A percentile compares a stretch with the other conserved stretches of the same genome.
Evolutionary conservation across 2,113 vertebrate species (phyloP).

Genomic region (Psephotus haematonotus): DNA sequence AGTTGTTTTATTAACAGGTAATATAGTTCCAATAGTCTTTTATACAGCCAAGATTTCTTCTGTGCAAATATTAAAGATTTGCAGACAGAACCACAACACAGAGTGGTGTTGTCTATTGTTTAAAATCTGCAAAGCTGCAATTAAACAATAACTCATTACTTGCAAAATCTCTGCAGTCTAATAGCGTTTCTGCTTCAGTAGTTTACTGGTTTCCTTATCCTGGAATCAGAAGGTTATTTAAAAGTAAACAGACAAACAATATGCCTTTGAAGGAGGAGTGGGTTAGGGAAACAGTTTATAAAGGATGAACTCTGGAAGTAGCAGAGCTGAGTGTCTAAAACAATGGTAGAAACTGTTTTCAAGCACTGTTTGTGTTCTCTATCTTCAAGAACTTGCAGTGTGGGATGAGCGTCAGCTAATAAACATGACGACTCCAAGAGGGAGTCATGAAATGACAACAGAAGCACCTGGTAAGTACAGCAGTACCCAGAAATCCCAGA

Average conservation of each 20-base stretch:
- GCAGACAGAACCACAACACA: neutral
- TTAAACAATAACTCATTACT: neutral
- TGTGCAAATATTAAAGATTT: neutral
- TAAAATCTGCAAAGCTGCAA: neutral
- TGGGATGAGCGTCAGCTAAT: conserved; percentile 22
- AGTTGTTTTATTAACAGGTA: neutral
- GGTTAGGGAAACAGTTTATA: conserved; percentile 33
- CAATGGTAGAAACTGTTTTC: conserved; percentile 42
- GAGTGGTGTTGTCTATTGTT: neutral
- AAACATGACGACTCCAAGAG: conserved; percentile 37
- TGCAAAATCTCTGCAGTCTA: neutral
- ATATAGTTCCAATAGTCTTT: neutral
- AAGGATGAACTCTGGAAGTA: conserved; percentile 24
- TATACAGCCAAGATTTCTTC: neutral
- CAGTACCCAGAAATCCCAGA: conserved; percentile 5
- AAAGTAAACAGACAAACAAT: conserved; percentile 43
- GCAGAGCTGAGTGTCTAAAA: neutral
- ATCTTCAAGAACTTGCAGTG: neutral
- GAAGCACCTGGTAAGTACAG: conserved; percentile 9
- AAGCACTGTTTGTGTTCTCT: conserved; percentile 14
- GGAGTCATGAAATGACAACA: conserved; percentile 3
- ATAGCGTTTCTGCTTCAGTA: neutral
- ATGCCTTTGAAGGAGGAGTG: conserved; percentile 39
- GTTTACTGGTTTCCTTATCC: conserved; percentile 16
- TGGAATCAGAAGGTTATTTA: conserved; percentile 32